Conservation (phyloP, 1,140 invertebrate species). For the Zaprionus kolodkinae region DNA sequence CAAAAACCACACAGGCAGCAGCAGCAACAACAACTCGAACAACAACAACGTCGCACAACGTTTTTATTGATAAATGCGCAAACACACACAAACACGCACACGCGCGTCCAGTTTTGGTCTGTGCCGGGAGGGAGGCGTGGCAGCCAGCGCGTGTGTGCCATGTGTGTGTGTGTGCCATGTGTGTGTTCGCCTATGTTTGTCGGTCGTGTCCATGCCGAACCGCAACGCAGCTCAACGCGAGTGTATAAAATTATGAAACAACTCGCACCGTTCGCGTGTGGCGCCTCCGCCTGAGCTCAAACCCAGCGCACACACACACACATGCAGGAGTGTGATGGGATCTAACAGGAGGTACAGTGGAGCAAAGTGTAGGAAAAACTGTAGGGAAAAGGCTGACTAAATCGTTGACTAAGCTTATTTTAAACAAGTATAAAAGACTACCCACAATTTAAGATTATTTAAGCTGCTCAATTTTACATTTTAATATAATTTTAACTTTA, state of each 20-base stretch:
- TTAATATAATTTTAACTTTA: no score
- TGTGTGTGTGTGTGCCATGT: conserved; percentile 6
- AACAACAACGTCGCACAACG: conserved; percentile 49
- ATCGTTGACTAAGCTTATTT: no score
- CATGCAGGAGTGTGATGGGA: conserved; percentile 1
- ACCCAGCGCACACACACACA: neutral
- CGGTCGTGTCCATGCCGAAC: conserved; percentile 67
- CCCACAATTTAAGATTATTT: no score
- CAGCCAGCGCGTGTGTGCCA: conserved; percentile 21
- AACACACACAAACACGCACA: conserved; percentile 57
- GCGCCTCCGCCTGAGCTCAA: neutral
- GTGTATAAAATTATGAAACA: conserved; percentile 82
- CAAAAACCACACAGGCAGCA: conserved; percentile 75
- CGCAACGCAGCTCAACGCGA: conserved; percentile 73
- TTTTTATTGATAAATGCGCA: conserved; percentile 80
- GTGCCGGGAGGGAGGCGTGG: neutral
- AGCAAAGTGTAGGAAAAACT: no score
- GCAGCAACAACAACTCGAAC: conserved; percentile 52
- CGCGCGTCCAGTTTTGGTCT: conserved; percentile 8
- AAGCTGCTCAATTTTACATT: no score
- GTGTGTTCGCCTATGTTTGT: conserved; percentile 39
- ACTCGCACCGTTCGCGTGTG: conserved; percentile 59
- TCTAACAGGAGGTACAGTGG: conserved; percentile 14
- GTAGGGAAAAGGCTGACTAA: no score
- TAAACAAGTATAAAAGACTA: no score